These are phyloP conservation scores for Streptopelia turtur DNA, from an alignment of 2,797 vertebrate species.

Conservation along the genomic window DNA sequence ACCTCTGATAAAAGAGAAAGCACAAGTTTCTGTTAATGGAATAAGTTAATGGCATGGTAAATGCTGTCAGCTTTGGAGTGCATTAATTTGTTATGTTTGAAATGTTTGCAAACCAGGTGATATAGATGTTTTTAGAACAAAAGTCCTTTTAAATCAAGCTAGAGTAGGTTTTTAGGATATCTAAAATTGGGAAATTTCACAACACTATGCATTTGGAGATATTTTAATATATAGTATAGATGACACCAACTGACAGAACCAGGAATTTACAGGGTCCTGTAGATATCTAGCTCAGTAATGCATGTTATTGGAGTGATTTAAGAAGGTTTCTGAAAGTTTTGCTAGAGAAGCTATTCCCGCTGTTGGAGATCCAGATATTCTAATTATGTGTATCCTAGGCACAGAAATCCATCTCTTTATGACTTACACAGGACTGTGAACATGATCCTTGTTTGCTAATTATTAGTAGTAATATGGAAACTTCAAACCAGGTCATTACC, in stretches of 20 bases:
- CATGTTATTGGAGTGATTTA: not conserved
- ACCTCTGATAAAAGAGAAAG: not conserved
- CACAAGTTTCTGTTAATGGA: not conserved
- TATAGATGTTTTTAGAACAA: not conserved
- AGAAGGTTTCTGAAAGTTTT: not conserved
- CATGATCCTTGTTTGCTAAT: not conserved
- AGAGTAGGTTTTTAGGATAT: not conserved
- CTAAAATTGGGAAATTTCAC: not conserved
- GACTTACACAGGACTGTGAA: not conserved
- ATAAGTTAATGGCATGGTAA: slow-evolving; percentile 1
- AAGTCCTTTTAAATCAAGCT: not conserved
- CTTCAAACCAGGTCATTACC: not conserved
- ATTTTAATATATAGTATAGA: not conserved
- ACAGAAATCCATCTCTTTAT: not conserved
- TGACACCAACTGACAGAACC: not conserved
- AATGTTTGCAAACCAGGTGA: slow-evolving; percentile 20
- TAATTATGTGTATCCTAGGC: not conserved
- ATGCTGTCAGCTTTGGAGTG: not conserved
- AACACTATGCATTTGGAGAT: not conserved
- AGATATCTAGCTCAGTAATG: not conserved
- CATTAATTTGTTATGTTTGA: slow-evolving; percentile 25
- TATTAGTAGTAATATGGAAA: not conserved
- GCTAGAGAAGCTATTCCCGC: not conserved
- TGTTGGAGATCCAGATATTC: not conserved
- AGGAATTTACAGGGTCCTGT: not conserved